Percentiles rank a stretch among this genome's conserved stretches.
Conservation (phyloP, 2,113 vertebrate species). For the Ranitomeya imitator region DNA sequence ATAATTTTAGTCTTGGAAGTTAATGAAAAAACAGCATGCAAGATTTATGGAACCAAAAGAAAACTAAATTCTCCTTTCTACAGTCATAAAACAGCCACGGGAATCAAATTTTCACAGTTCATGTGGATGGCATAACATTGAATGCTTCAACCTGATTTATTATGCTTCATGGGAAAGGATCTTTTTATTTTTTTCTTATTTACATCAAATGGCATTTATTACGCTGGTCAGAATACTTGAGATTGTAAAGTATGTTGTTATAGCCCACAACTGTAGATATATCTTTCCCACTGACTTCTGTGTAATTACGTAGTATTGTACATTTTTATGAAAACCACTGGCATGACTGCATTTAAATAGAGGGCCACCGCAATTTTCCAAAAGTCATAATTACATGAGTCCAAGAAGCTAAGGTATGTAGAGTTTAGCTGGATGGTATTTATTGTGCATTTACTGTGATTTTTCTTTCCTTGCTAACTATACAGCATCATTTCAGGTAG, state of each 20-base stretch:
- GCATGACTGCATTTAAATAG: neutral
- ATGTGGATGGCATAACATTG: conserved; percentile 55
- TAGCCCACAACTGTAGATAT: neutral
- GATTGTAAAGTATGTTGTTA: neutral
- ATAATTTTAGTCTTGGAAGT: conserved; percentile 68
- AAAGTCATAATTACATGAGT: neutral
- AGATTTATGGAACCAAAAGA: conserved; percentile 70
- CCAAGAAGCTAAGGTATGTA: neutral
- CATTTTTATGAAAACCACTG: neutral
- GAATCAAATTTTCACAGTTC: conserved; percentile 62
- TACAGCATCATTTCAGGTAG: neutral
- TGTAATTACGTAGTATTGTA: neutral
- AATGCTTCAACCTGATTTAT: conserved; percentile 68
- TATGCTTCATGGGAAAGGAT: conserved; percentile 64
- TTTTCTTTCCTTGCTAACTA: neutral
- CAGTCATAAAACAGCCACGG: conserved; percentile 62
- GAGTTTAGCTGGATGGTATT: neutral
- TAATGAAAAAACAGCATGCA: conserved; percentile 72
- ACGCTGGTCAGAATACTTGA: neutral
- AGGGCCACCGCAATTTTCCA: neutral
- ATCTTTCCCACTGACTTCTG: neutral
- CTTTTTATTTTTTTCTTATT: conserved; percentile 26
- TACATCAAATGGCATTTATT: conserved; percentile 26
- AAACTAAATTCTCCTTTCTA: conserved; percentile 60
- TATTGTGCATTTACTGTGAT: neutral